These are phyloP conservation scores for Thymallus thymallus DNA, from an alignment of 2,113 vertebrate species.

Conservation along the genomic window DNA sequence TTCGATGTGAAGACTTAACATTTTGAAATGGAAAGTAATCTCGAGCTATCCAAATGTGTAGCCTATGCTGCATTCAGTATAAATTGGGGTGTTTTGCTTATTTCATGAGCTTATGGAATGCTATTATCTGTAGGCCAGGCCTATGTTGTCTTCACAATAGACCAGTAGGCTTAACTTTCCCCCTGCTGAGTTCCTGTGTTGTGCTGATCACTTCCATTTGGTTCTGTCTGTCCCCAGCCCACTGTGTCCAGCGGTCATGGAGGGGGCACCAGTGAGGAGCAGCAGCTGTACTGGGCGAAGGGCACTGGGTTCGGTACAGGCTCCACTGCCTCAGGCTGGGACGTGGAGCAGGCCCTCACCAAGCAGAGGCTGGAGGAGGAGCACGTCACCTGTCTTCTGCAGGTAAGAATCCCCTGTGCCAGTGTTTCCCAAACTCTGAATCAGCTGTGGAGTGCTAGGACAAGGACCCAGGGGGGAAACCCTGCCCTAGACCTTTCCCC, in stretches of 20 bases:
- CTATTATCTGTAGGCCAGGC: too few relatives aligned
- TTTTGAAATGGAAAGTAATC: too few relatives aligned
- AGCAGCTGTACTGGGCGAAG: constrained; percentile 98
- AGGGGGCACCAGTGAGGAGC: constrained; percentile 87
- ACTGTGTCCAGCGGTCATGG: constrained; percentile 89
- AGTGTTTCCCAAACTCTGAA: background rate
- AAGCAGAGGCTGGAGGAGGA: constrained; percentile 98
- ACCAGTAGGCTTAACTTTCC: too few relatives aligned
- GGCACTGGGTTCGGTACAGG: constrained; percentile 98
- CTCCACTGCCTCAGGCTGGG: constrained; percentile 97
- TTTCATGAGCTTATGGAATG: too few relatives aligned
- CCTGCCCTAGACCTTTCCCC: too few relatives aligned
- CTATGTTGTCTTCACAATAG: too few relatives aligned
- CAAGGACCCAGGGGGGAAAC: constrained; percentile 81
- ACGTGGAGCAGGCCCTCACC: constrained; percentile 96
- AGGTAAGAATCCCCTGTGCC: constrained; percentile 69
- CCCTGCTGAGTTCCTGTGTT: background rate
- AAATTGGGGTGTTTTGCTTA: too few relatives aligned
- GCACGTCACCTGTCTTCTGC: constrained; percentile 94
- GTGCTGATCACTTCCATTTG: background rate
- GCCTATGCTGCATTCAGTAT: too few relatives aligned
- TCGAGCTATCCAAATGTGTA: too few relatives aligned
- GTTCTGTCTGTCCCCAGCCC: constrained; percentile 67
- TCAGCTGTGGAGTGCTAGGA: constrained; percentile 44
- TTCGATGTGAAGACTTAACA: too few relatives aligned